Evolutionary conservation across 2,888 invertebrate species (phyloP).

Genomic region (Melolontha melolontha): DNA sequence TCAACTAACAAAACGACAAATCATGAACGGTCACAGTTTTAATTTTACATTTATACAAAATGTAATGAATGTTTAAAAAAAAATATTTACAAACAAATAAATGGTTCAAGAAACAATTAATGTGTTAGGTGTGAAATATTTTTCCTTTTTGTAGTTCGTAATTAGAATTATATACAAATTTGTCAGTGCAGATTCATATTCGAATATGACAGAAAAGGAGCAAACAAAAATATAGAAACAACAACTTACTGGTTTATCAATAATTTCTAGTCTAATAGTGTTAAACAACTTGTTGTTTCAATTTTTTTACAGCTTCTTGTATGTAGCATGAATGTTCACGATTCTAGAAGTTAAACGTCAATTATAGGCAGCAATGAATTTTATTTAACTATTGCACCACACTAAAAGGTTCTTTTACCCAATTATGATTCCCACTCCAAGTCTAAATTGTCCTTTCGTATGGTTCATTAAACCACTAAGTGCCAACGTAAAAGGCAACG

Average conservation of each 20-base stretch:
- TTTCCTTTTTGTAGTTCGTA: constrained; percentile 6
- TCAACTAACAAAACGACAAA: constrained; percentile 32
- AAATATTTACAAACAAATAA: constrained; percentile 43
- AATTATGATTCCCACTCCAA: constrained; percentile 95
- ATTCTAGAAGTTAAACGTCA: constrained; percentile 38
- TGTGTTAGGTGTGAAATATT: constrained; percentile 7
- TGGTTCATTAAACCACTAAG: constrained; percentile 95
- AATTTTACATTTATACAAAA: constrained; percentile 41
- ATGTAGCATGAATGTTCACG: constrained; percentile 33
- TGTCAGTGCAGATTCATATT: constrained; percentile 12
- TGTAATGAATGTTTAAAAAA: constrained; percentile 28
- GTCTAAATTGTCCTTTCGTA: constrained; percentile 89
- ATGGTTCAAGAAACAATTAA: constrained; percentile 8
- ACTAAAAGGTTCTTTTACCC: constrained; percentile 71
- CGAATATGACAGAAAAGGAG: constrained; percentile 2
- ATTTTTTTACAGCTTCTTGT: no score
- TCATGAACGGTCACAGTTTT: constrained; percentile 35
- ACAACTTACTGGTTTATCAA: constrained; percentile 15
- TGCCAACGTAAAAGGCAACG: constrained; percentile 93
- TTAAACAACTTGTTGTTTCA: no score
- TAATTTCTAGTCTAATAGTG: no score
- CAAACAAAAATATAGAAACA: neutral
- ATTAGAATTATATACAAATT: constrained; percentile 37
- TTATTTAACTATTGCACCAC: constrained; percentile 38
- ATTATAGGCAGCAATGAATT: constrained; percentile 41